Evolutionary conservation across 2,797 vertebrate species (phyloP), one percentile per base, ranked within the genome.

Genomic region (Bothrops alternatus): DNA sequence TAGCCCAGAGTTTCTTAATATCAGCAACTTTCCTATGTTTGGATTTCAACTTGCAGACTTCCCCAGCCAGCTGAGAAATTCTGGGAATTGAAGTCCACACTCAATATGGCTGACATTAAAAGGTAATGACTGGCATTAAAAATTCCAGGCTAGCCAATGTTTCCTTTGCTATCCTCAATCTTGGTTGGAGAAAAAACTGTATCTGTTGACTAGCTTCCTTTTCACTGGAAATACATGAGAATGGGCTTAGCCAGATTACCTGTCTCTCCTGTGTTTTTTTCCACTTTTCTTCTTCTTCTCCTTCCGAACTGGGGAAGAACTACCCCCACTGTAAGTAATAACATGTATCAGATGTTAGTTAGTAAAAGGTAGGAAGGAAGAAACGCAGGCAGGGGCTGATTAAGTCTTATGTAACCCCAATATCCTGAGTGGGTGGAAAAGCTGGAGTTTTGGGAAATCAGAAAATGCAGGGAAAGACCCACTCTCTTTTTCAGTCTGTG

Each of bases 241-340:
- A 82, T 47, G 20, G 3, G 8, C 37, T 82, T 42, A 47, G 42
- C 4, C 6, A 82, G 37, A 0, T 96, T 98, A 99, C 99, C 99
- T 99, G 98, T 99, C 98, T 95, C 99, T 98, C 95, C 98, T 99
- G 97, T 99, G 99, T 97, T 99, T 99, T 98, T 99, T 99, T 95
- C 98, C 97, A 90, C 98, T 98, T 97, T 99, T 98, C 96, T 99
- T 99, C 96, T 98, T 99, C 97, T 99, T 99, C 95, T 99, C 99
- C 96, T 98, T 98, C 96, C 98, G 98, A 93, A 98, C 97, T 50
- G 99, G 98, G 57, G 99, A 99, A 47, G 98, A 98, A 96, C 99
- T 99, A 97, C 98, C 99, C 10, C 98, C 98, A 93, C 99, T 99
- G 94, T 0, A 1, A 57, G 60, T 47, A 1, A 87, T 90, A 95